phyloP scores from a whole-genome alignment of 2,888 invertebrate genomes.

The Drosophila nr. perissopoda region DNA sequence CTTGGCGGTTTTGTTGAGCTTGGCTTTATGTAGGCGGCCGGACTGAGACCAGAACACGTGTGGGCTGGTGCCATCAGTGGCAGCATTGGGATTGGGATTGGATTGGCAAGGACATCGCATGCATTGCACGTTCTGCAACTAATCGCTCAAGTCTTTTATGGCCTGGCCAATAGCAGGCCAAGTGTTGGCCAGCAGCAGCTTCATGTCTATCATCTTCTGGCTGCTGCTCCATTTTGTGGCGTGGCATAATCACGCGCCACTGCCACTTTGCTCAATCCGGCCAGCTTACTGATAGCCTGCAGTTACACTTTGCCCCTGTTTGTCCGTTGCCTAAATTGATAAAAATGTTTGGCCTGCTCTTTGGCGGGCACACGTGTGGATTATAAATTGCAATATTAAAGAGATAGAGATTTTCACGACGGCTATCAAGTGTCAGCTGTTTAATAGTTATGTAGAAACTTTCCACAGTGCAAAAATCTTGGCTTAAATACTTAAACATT shows the following conservation, averaged over 20 bases:
- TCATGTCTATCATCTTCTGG: slow-evolving; percentile 49
- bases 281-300: slow-evolving; percentile 58
- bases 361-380: slow-evolving; percentile 44
- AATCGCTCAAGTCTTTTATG: slow-evolving; percentile 82
- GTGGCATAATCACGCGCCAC: slow-evolving; percentile 63
- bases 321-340: slow-evolving; percentile 60
- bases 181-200: slow-evolving; percentile 27
- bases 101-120: slow-evolving; percentile 44
- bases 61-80: slow-evolving; percentile 34
- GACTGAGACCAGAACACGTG: slow-evolving; percentile 5
- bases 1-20: slow-evolving; percentile 41
- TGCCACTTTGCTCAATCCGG: slow-evolving; percentile 72
- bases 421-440: slow-evolving; percentile 23
- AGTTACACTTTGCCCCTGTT: not conserved
- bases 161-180: slow-evolving; percentile 45
- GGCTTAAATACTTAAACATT: not conserved
- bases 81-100: slow-evolving; percentile 1
- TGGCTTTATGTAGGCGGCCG: slow-evolving; percentile 9
- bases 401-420: not conserved
- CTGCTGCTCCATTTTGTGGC: slow-evolving; percentile 23
- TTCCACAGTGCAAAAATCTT: not conserved
- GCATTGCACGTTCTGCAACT: slow-evolving; percentile 75
- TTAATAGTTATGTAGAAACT: not conserved
- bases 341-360: slow-evolving; percentile 53
- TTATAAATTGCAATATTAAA: slow-evolving; percentile 66